Conservation (phyloP, 2,113 vertebrate species). For the Danio rerio region DNA sequence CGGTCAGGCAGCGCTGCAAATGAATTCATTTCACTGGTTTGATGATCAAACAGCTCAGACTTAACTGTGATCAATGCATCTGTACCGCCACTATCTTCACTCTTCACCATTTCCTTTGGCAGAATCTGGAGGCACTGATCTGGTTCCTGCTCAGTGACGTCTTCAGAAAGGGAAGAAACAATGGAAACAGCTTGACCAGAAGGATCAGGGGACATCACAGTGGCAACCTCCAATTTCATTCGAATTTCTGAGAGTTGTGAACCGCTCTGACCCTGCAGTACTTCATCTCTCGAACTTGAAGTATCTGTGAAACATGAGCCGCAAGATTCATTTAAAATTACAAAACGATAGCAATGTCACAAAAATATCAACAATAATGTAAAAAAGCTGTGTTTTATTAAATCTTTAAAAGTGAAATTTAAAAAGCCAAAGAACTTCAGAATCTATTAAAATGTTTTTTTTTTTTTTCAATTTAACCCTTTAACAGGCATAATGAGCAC, state of each 20-base stretch:
- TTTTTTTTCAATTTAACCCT: no score
- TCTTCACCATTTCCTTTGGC: neutral
- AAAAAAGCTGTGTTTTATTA: no score
- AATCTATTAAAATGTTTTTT: no score
- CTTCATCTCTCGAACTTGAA: neutral
- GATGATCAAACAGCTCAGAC: slow-evolving; percentile 6
- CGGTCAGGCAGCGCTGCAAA: neutral
- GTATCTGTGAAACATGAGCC: slow-evolving; percentile 5
- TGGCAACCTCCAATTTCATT: slow-evolving; percentile 35
- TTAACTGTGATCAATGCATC: neutral
- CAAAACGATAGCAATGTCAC: no score
- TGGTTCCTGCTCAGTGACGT: neutral
- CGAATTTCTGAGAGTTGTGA: slow-evolving; percentile 24
- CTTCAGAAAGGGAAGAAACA: neutral
- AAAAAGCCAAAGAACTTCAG: no score
- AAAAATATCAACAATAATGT: no score
- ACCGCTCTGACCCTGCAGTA: neutral
- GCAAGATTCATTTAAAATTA: neutral
- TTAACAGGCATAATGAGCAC: no score
- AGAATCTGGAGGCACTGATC: neutral
- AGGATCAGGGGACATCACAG: slow-evolving; percentile 6
- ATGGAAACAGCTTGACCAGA: neutral
- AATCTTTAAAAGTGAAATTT: no score
- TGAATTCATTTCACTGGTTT: neutral
- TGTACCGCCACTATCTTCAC: neutral